phyloP scores from a whole-genome alignment of 2,888 invertebrate genomes.

The Stenolophus ochropezus region DNA sequence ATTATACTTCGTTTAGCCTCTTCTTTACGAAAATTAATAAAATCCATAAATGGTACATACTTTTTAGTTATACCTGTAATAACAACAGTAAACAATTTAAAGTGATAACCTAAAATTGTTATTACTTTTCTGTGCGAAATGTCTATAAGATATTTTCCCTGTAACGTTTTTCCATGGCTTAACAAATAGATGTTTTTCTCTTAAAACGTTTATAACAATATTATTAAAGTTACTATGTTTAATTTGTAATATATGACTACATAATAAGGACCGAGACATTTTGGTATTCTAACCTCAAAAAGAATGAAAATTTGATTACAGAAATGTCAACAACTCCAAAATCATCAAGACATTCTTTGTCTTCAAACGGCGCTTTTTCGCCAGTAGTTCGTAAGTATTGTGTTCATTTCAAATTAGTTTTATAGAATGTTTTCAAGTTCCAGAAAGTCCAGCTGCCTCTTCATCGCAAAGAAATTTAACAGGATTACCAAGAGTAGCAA shows the following conservation, averaged over 20 bases:
- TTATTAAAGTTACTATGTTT: constrained; percentile 31
- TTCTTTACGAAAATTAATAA: constrained; percentile 76
- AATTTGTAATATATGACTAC: constrained; percentile 57
- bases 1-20: constrained; percentile 83
- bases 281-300: constrained; percentile 12
- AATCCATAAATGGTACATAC: constrained; percentile 75
- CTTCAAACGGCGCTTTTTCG: constrained; percentile 61
- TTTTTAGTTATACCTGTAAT: constrained; percentile 29
- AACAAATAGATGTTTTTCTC: constrained; percentile 47
- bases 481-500: constrained; percentile 75
- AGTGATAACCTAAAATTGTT: constrained; percentile 61
- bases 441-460: constrained; percentile 69
- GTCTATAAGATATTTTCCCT: constrained; percentile 56
- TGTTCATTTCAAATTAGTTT: neutral
- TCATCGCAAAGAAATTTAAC: constrained; percentile 75
- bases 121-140: constrained; percentile 61
- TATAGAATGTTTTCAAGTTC: constrained; percentile 66
- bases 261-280: constrained; percentile 47
- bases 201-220: constrained; percentile 46
- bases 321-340: constrained; percentile 46
- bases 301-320: neutral
- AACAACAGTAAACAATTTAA: constrained; percentile 20
- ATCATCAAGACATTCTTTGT: constrained; percentile 5
- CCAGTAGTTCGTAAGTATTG: constrained; percentile 65
- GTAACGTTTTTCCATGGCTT: constrained; percentile 60